A percentile compares a stretch with the other conserved stretches of the same genome.
These are phyloP conservation scores for Triops longicaudatus DNA, from an alignment of 1,140 invertebrate genomes.

Conservation along the genomic window DNA sequence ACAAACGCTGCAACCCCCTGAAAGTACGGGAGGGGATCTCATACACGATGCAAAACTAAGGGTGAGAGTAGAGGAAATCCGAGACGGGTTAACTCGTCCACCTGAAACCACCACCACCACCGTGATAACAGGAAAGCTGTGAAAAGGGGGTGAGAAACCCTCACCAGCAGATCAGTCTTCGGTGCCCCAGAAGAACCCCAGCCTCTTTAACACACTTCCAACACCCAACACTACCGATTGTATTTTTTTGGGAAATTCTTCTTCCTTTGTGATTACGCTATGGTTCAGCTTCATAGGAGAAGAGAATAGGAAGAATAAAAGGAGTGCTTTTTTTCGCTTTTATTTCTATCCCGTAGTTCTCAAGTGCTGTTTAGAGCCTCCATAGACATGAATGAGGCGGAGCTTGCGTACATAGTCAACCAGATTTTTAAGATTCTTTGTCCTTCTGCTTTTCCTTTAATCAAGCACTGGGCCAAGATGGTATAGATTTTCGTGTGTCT, in stretches of 20 bases:
- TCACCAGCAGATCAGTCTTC: neutral
- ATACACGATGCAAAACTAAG: neutral
- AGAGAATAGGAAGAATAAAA: neutral
- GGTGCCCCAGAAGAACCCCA: neutral
- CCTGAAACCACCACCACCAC: neutral
- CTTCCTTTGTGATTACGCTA: neutral
- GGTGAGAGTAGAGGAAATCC: neutral
- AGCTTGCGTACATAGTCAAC: neutral
- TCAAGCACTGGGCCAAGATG: neutral
- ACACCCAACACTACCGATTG: neutral
- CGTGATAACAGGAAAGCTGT: neutral
- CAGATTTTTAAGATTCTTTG: conserved; percentile 3
- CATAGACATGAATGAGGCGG: neutral
- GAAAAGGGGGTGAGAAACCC: neutral
- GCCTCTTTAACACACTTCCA: neutral
- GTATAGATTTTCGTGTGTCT: conserved; percentile 12
- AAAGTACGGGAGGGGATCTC: neutral
- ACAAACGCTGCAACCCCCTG: neutral
- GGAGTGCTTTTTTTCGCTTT: neutral
- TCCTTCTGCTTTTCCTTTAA: neutral
- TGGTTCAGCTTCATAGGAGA: neutral
- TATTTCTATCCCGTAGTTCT: neutral
- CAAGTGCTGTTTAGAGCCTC: conserved; percentile 7
- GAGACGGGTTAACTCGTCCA: neutral
- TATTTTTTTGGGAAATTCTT: neutral